Evolutionary conservation across 2,888 invertebrate genomes (phyloP).

Genomic region (Caenorhabditis auriculariae): DNA sequence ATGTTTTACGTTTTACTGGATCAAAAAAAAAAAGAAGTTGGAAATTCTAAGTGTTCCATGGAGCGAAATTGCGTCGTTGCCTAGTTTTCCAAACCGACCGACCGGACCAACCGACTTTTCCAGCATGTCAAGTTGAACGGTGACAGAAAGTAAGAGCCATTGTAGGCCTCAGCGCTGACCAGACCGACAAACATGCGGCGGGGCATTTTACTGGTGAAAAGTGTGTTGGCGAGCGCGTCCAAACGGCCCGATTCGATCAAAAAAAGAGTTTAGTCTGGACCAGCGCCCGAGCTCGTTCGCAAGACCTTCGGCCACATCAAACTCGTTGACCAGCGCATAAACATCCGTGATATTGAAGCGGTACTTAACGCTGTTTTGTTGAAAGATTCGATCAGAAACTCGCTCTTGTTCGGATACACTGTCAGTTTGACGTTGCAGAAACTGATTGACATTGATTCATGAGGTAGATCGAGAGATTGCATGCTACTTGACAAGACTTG

Average conservation of each 20-base stretch:
- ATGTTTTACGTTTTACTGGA: too few species aligned
- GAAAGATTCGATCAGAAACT: constrained; percentile 1
- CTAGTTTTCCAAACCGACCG: too few species aligned
- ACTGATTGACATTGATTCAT: not conserved
- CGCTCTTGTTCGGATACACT: not conserved
- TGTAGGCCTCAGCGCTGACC: not conserved
- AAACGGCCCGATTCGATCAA: not conserved
- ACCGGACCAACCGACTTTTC: too few species aligned
- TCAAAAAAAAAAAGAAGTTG: too few species aligned
- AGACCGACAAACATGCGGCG: constrained; percentile 1
- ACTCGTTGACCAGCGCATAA: constrained; percentile 6
- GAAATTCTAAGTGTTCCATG: too few species aligned
- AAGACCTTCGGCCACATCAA: constrained; percentile 3
- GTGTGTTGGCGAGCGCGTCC: constrained; percentile 1
- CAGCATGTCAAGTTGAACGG: too few species aligned
- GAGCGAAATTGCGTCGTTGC: too few species aligned
- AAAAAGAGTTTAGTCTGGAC: not conserved
- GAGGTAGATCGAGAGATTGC: not conserved
- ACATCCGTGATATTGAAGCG: constrained; percentile 3
- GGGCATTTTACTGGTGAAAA: constrained; percentile 5
- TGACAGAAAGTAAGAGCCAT: constrained; percentile 1
- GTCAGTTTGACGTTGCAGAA: not conserved
- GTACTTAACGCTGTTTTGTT: not conserved
- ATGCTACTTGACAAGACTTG: too few species aligned
- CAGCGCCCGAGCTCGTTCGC: constrained; percentile 1